Evolutionary conservation across 2,113 vertebrate species (phyloP), one percentile per base, ranked within the genome.

Genomic region (Leuciscus idus): DNA sequence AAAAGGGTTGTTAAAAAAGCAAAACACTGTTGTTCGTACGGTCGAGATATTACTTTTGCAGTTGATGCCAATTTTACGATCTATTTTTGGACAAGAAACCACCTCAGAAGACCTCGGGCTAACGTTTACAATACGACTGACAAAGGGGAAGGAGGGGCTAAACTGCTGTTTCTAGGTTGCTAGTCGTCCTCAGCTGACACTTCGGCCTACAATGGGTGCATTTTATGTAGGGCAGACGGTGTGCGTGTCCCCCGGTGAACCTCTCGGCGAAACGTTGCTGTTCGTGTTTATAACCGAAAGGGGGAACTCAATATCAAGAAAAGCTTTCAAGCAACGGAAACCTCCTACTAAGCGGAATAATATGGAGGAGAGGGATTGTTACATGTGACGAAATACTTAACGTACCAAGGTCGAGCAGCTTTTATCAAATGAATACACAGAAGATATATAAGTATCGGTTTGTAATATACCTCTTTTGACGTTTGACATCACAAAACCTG

Each of bases 241-340:
- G 84, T 77, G 66, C 73, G 66, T 87, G 88, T 89, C 88, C 88
- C 88, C 85, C 83, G 57, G 84, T 89, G 88, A 89, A 89, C 88
- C 80, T 84, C 55, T 48, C 83, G 55, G 43, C 82, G 43, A 83
- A 81, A 83, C 57, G 79, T 11, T 84, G 89, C 77, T 80, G 61
- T 85, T 78, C 21, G 1, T 2, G 33, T 39, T 7, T 76, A 21
- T 13, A 36, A 85, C 94, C 94, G 92, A 91, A 91, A 95, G 94
- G 86, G 93, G 94, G 94, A 92, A 92, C 92, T 87, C 92, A 89
- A 86, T 90, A 87, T 79, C 92, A 93, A 81, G 83, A 5, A 81
- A 90, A 90, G 48, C 19, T 33, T 5, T 12, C 26, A 70, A 81
- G 55, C 83, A 84, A 89, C 90, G 87, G 84, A 85, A 85, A 74